Conservation (phyloP, 2,888 invertebrate genomes). For the Acrobeloides nanus region DNA sequence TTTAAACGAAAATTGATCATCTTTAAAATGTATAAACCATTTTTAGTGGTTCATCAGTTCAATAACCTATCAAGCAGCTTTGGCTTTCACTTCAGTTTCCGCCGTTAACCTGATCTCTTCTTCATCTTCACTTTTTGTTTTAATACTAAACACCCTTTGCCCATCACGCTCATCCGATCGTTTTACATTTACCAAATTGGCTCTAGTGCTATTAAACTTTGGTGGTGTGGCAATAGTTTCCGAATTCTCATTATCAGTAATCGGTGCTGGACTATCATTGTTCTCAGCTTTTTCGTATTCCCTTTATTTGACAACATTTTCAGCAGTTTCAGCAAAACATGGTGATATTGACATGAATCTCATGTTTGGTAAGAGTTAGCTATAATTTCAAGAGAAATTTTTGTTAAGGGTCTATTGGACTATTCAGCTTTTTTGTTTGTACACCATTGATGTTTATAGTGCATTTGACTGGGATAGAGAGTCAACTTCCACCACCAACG, state of each 20-base stretch:
- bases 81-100: conserved; percentile 74
- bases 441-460: conserved; percentile 84
- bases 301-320: conserved; percentile 76
- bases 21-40: too few species aligned
- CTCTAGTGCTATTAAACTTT: conserved; percentile 42
- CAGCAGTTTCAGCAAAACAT: conserved; percentile 75
- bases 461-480: conserved; percentile 64
- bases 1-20: too few species aligned
- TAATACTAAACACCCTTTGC: conserved; percentile 67
- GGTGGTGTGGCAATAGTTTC: conserved; percentile 43
- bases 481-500: conserved; percentile 28
- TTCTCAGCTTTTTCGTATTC: conserved; percentile 72
- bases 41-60: conserved; percentile 90
- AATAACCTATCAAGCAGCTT: conserved; percentile 80
- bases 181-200: conserved; percentile 52
- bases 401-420: conserved; percentile 76
- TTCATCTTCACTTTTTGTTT: conserved; percentile 78
- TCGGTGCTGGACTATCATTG: conserved; percentile 38
- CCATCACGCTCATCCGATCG: conserved; percentile 18
- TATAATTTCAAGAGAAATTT: conserved; percentile 6
- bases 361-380: conserved; percentile 72
- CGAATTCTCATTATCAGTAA: conserved; percentile 33
- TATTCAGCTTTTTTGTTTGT: conserved; percentile 75
- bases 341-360: conserved; percentile 87
- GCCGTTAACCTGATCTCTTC: conserved; percentile 82